Evolutionary conservation across 2,113 vertebrate species (phyloP).

Genomic region (Microcebus jonahi): DNA sequence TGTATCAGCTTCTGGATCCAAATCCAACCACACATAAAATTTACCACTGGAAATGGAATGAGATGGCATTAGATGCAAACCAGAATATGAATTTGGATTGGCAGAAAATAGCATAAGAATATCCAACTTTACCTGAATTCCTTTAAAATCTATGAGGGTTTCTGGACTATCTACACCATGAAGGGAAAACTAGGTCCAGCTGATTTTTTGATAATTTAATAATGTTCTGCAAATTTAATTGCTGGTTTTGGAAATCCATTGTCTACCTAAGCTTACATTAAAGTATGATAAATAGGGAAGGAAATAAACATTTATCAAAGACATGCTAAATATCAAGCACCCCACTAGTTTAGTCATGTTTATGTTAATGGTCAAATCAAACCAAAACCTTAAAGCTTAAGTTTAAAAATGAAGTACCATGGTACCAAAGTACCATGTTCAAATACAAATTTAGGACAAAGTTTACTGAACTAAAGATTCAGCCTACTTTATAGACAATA

Average conservation of each 20-base stretch:
- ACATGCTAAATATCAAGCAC: background rate
- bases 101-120: background rate
- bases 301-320: background rate
- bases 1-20: background rate
- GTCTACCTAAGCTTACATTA: background rate
- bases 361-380: background rate
- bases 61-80: background rate
- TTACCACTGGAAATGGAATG: background rate
- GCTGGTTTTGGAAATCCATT: background rate
- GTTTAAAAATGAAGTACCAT: background rate
- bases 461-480: background rate
- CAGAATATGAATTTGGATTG: background rate
- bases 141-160: background rate
- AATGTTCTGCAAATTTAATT: background rate
- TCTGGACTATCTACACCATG: background rate
- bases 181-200: background rate
- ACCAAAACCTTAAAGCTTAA: background rate
- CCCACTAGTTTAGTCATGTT: background rate
- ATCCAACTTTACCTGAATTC: background rate
- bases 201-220: slow-evolving; percentile 10
- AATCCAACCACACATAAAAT: background rate
- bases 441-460: background rate
- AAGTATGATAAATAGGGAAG: background rate
- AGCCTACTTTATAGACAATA: background rate
- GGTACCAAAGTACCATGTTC: background rate